These are phyloP conservation scores for Samia ricini DNA, from an alignment of 1,140 invertebrate species.

Conservation along the genomic window DNA sequence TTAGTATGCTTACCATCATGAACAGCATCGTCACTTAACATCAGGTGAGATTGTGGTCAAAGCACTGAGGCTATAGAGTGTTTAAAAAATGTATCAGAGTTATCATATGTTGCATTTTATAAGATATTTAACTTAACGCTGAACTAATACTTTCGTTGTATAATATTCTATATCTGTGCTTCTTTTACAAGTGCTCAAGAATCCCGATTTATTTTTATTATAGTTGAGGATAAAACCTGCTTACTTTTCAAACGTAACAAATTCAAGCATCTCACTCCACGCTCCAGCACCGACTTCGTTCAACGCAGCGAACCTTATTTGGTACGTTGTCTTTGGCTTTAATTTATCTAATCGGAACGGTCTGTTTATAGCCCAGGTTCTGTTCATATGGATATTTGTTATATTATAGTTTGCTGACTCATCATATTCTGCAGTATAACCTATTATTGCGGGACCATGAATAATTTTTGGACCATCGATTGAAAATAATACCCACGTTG, in stretches of 20 bases:
- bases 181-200: not conserved
- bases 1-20: too few relatives aligned
- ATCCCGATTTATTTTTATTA: not conserved
- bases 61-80: too few relatives aligned
- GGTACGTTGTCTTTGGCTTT: constrained; percentile 51
- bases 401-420: constrained; percentile 42
- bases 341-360: constrained; percentile 50
- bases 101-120: too few relatives aligned
- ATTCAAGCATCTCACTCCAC: constrained; percentile 43
- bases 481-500: constrained; percentile 47
- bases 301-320: constrained; percentile 56
- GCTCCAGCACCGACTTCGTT: constrained; percentile 50
- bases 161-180: not conserved
- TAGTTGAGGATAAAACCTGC: constrained; percentile 11
- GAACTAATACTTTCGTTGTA: too few relatives aligned
- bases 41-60: too few relatives aligned
- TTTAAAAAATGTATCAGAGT: too few relatives aligned
- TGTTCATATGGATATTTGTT: constrained; percentile 53
- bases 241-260: constrained; percentile 60
- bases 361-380: constrained; percentile 55
- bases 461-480: constrained; percentile 36
- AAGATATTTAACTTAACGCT: too few relatives aligned
- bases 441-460: constrained; percentile 43
- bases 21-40: too few relatives aligned
- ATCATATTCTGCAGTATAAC: constrained; percentile 59